Percentiles rank a stretch among this genome's conserved stretches.
These are phyloP conservation scores for Triplophysa siluroides DNA, from an alignment of 2,113 vertebrate species.

Conservation along the genomic window DNA sequence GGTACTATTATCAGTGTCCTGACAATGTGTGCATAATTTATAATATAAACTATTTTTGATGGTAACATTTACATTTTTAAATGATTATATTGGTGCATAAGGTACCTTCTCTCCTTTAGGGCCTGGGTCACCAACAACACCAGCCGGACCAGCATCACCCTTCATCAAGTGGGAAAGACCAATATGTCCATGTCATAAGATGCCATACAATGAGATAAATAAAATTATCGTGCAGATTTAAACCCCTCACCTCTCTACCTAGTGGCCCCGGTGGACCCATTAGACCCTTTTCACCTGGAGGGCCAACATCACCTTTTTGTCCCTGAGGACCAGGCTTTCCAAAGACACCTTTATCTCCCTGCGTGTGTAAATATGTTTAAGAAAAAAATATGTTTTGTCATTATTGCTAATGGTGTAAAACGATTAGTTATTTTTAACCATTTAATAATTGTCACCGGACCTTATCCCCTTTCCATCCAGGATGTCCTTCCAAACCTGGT, in stretches of 20 bases:
- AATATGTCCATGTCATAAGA: not conserved
- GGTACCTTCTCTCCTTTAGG: slow-evolving; percentile 76
- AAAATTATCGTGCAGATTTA: not conserved
- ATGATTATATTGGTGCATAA: not conserved
- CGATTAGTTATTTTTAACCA: not conserved
- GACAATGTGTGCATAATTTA: too few species aligned
- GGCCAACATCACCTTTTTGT: slow-evolving; percentile 72
- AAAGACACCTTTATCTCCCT: slow-evolving; percentile 77
- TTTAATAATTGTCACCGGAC: slow-evolving; percentile 60
- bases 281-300: slow-evolving; percentile 68
- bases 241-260: slow-evolving; percentile 76
- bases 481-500: slow-evolving; percentile 69
- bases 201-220: not conserved
- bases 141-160: slow-evolving; percentile 73
- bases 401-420: not conserved
- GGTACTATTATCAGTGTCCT: not conserved
- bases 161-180: slow-evolving; percentile 45
- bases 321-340: slow-evolving; percentile 74
- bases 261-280: slow-evolving; percentile 67
- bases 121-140: slow-evolving; percentile 76
- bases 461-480: slow-evolving; percentile 81
- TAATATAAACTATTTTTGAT: too few species aligned
- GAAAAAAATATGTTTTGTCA: not conserved
- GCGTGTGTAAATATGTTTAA: slow-evolving; percentile 17
- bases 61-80: not conserved